These are phyloP conservation scores for Gymnosoma rotundatum DNA, from an alignment of 2,888 invertebrate genomes.

Conservation along the genomic window DNA sequence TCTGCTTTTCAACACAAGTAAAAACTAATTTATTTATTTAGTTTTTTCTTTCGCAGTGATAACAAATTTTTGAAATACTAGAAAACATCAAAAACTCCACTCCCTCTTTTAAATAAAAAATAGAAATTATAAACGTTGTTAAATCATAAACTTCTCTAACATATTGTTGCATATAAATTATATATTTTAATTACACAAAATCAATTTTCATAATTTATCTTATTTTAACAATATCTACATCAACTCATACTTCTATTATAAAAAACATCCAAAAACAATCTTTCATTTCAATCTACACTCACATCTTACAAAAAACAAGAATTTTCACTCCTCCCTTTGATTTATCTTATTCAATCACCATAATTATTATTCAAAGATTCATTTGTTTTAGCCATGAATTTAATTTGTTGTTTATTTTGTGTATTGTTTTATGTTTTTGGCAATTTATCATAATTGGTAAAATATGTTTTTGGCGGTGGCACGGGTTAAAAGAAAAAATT, in stretches of 20 bases:
- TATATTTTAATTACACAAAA: slow-evolving; percentile 66
- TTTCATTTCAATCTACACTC: slow-evolving; percentile 29
- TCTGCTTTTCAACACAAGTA: slow-evolving; percentile 18
- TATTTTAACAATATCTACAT: slow-evolving; percentile 46
- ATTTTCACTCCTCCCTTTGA: not conserved
- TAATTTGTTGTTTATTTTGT: slow-evolving; percentile 40
- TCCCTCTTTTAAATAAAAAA: not conserved
- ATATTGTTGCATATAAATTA: slow-evolving; percentile 65
- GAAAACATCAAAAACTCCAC: not conserved
- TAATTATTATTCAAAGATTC: slow-evolving; percentile 65
- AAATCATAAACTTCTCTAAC: slow-evolving; percentile 32
- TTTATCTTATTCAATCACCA: slow-evolving; percentile 37
- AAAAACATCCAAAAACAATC: slow-evolving; percentile 25
- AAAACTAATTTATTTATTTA: slow-evolving; percentile 22
- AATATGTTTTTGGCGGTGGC: slow-evolving; percentile 63
- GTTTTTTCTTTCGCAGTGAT: not conserved
- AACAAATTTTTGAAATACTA: not conserved
- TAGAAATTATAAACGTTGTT: not conserved
- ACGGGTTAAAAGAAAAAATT: slow-evolving; percentile 33
- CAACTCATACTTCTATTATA: slow-evolving; percentile 1
- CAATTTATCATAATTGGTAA: slow-evolving; percentile 69
- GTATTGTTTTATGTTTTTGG: slow-evolving; percentile 33
- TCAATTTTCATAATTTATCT: slow-evolving; percentile 66
- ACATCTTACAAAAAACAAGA: not conserved
- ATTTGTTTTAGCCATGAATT: slow-evolving; percentile 53